phyloP scores from a whole-genome alignment of 2,113 vertebrate genomes.

The Laterallus jamaicensis region DNA sequence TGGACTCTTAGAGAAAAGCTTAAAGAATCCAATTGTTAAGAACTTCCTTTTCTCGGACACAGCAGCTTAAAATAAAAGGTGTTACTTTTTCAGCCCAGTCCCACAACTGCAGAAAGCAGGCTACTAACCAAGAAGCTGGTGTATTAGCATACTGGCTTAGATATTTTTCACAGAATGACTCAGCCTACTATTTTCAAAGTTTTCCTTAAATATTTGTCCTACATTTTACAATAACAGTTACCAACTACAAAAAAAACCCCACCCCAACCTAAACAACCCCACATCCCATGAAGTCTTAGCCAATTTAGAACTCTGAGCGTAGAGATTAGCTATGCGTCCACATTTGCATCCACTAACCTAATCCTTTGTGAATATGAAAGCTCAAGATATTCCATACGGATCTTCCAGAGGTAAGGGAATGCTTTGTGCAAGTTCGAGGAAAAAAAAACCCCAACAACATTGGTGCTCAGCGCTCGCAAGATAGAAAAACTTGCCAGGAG shows the following conservation, averaged over 20 bases:
- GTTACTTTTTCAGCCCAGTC: conserved; percentile 24
- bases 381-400: neutral
- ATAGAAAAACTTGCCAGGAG: neutral
- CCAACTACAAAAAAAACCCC: neutral
- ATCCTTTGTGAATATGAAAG: neutral
- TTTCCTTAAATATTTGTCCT: conserved; percentile 62
- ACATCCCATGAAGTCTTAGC: neutral
- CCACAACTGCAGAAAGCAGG: neutral
- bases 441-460: neutral
- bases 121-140: neutral
- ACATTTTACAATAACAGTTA: conserved; percentile 15
- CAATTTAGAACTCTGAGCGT: neutral
- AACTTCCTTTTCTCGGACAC: conserved; percentile 2
- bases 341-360: neutral
- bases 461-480: neutral
- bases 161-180: conserved; percentile 41
- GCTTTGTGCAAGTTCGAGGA: neutral
- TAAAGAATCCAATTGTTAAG: neutral
- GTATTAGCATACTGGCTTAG: conserved; percentile 18
- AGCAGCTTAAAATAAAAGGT: conserved; percentile 28
- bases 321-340: neutral
- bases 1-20: neutral
- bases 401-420: neutral
- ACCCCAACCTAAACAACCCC: neutral
- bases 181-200: conserved; percentile 62